Evolutionary conservation across 2,888 invertebrate species (phyloP).

Genomic region (Erpobdella octoculata): DNA sequence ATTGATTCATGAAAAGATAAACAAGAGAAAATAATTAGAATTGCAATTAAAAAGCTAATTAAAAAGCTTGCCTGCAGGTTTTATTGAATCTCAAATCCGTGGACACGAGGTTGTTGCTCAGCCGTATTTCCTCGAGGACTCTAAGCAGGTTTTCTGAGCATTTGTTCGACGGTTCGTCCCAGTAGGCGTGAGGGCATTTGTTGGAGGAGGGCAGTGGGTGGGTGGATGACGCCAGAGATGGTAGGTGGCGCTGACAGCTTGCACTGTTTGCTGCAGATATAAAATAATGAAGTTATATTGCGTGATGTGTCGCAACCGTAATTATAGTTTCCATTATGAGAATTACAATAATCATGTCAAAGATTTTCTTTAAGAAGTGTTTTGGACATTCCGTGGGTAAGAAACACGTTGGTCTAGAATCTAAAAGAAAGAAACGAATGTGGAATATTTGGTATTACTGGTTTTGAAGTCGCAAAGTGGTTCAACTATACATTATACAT

Average conservation of each 20-base stretch:
- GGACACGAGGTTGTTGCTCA: conserved; percentile 26
- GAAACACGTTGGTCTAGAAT: no score
- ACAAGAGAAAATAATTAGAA: no score
- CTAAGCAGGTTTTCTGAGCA: conserved; percentile 27
- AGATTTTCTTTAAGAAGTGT: no score
- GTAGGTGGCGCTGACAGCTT: not conserved
- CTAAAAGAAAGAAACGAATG: no score
- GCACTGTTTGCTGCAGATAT: conserved; percentile 19
- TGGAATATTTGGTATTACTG: no score
- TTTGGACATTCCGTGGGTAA: no score
- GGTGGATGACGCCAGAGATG: not conserved
- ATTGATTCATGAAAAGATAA: no score
- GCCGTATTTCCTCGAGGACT: conserved; percentile 26
- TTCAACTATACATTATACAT: no score
- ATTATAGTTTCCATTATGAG: not conserved
- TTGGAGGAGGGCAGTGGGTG: not conserved
- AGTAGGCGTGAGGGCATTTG: conserved; percentile 29
- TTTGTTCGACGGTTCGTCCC: conserved; percentile 29
- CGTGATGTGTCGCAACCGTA: not conserved
- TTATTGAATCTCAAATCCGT: conserved; percentile 27
- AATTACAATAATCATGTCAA: not conserved
- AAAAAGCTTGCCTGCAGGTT: conserved; percentile 23
- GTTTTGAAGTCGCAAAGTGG: no score
- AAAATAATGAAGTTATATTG: not conserved
- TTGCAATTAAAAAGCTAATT: no score